Percentiles rank a stretch among this genome's conserved stretches.
Conservation (phyloP, 2,797 vertebrate species). For the Gallinago solitaria region DNA sequence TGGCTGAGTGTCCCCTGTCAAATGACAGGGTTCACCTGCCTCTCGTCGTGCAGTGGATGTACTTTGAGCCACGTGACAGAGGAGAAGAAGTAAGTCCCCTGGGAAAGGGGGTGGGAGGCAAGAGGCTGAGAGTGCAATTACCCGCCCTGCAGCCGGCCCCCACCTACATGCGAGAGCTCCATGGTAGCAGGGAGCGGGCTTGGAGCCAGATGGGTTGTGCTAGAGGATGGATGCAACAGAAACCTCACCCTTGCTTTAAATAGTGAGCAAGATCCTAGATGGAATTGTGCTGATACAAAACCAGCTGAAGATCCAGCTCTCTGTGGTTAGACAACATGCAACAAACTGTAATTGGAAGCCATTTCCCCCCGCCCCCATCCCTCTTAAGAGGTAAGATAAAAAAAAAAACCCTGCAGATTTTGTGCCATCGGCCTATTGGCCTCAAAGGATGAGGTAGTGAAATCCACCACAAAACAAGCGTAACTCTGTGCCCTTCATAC, state of each 20-base stretch:
- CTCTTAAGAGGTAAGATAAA: neutral
- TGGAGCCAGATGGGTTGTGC: neutral
- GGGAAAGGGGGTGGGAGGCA: neutral
- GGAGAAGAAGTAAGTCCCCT: neutral
- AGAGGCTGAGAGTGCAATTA: neutral
- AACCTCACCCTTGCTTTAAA: slow-evolving; percentile 42
- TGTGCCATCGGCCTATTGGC: neutral
- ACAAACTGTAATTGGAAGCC: neutral
- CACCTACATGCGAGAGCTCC: neutral
- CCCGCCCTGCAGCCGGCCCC: neutral
- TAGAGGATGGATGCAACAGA: slow-evolving; percentile 23
- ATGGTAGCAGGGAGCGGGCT: neutral
- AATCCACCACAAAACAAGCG: neutral
- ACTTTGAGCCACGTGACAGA: neutral
- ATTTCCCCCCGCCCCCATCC: too few relatives aligned
- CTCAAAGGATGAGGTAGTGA: neutral
- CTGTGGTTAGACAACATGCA: neutral
- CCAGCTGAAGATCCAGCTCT: neutral
- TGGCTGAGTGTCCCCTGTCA: neutral
- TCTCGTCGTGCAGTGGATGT: neutral
- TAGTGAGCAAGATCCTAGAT: slow-evolving; percentile 3
- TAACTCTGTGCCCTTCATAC: neutral
- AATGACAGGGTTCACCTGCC: neutral
- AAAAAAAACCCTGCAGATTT: neutral
- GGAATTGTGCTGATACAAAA: slow-evolving; percentile 14